Base-by-base conservation (phyloP, 2,888 invertebrate species). In the Nipponacmea schrenckii region DNA sequence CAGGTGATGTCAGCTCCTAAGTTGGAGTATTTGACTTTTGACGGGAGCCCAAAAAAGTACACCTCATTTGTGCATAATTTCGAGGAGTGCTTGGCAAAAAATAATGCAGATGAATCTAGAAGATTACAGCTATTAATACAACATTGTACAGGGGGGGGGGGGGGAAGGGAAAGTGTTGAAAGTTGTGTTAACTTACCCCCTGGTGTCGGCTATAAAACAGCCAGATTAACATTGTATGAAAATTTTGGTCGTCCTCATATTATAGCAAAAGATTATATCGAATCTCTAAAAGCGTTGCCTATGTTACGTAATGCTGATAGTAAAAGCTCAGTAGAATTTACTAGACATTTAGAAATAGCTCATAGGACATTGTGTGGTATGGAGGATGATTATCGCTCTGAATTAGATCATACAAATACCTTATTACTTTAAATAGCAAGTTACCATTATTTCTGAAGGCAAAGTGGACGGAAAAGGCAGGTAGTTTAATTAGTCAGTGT, bases 221-320 rank as follows among this genome's bases (percentile, higher is more conserved):
- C 50, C 17, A 50, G 20, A 20, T 17, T 5, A 50, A 50, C 50
- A 20, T 50, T 50, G 50, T 20, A 50, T 17, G 50, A 50, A 50
- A 50, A 50, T 20, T 50, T 50, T 50, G 50, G 50, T 50, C 17
- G 50, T n/a, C n/a, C 50, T n/a, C 50, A 50, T 50, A 50, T 50
- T 50, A n/a, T 50, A 15, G 50, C 50, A n/a, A 50, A 50, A 50
- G 50, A 17, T n/a, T 20, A 50, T 50, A n/a, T 50, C 17, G 20
- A 17, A 50, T n/a, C 17, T 17, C 20, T 50, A 50, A 20, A 50
- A 50, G 7, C 17, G 17, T 50, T 50, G 20, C 50, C 50, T 50
- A 50, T 50, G 17, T n/a, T 50, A 20, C 5, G 10, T 20, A 20
- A 10, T 8, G 20, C 50, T 20, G 50, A 50, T 20, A 20, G 50